Conservation (phyloP, 1,140 invertebrate genomes). For the Zaprionus gabonicus region DNA sequence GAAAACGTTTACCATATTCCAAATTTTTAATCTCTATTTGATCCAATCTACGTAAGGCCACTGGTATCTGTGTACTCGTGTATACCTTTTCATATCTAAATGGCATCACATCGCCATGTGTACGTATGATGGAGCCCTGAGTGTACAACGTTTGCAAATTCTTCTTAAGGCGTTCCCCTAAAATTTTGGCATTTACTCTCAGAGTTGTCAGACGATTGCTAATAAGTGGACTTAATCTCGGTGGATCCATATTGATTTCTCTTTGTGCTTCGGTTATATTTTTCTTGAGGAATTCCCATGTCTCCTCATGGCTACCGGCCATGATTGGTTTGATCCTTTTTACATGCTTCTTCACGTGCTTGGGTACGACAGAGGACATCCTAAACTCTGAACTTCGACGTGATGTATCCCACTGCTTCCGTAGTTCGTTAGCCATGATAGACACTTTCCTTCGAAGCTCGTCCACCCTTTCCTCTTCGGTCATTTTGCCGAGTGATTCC, state of each 20-base stretch:
- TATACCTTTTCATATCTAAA: constrained; percentile 18
- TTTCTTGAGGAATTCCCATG: not conserved
- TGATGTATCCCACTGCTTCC: no score
- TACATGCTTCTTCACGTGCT: no score
- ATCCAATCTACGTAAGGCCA: not conserved
- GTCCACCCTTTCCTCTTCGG: not conserved
- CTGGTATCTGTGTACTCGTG: not conserved
- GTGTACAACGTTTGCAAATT: constrained; percentile 14
- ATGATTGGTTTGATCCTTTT: no score
- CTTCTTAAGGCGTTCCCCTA: not conserved
- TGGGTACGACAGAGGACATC: no score
- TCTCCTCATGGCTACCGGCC: not conserved
- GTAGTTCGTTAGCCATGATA: no score
- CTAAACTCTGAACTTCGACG: no score
- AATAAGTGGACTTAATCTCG: not conserved
- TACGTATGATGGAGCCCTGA: not conserved
- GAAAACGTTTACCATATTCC: constrained; percentile 44
- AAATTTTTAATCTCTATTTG: constrained; percentile 7
- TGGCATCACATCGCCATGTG: constrained; percentile 9
- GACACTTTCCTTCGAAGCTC: not conserved
- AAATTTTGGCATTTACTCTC: not conserved
- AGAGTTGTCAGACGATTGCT: not conserved
- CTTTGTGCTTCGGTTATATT: not conserved
- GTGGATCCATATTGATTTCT: not conserved
- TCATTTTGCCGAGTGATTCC: not conserved